Percentiles rank a stretch among this genome's conserved stretches.
These are phyloP conservation scores for Diplolepis rosae DNA, from an alignment of 2,888 invertebrate genomes.

Conservation along the genomic window DNA sequence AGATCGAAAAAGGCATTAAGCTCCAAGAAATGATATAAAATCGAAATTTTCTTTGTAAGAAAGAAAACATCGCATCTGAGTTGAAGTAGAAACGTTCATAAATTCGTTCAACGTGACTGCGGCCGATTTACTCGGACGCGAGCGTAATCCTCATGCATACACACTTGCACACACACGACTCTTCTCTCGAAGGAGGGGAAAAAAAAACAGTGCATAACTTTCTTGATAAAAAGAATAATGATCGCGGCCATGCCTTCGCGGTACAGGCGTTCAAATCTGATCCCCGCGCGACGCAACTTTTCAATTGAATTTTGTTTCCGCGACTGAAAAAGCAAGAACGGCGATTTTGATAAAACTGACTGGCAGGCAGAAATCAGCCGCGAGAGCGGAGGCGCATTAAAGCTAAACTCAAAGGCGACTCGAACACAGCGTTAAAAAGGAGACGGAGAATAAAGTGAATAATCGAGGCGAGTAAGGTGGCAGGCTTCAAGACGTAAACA, in stretches of 20 bases:
- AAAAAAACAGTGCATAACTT: constrained; percentile 28
- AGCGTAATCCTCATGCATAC: neutral
- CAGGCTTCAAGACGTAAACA: constrained; percentile 9
- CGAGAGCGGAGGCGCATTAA: constrained; percentile 9
- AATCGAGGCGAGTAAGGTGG: neutral
- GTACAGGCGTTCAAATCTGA: constrained; percentile 20
- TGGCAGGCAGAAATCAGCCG: constrained; percentile 1
- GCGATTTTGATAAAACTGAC: constrained; percentile 6
- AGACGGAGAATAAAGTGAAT: constrained; percentile 8
- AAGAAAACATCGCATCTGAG: neutral
- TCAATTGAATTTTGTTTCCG: neutral
- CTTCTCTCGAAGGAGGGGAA: neutral
- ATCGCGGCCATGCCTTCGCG: constrained; percentile 31
- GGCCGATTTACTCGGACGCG: constrained; percentile 12
- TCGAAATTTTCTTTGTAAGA: constrained; percentile 1
- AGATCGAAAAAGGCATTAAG: neutral
- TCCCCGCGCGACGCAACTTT: constrained; percentile 25
- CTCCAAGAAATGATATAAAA: constrained; percentile 4
- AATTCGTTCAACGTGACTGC: constrained; percentile 29
- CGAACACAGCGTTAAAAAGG: constrained; percentile 8
- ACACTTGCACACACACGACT: neutral
- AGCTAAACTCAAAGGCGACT: constrained; percentile 6
- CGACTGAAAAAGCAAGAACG: neutral
- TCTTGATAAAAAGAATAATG: constrained; percentile 29
- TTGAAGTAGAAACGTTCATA: neutral